Evolutionary conservation across 2,888 invertebrate species (phyloP).

Genomic region (Drosophila kambysellisi): DNA sequence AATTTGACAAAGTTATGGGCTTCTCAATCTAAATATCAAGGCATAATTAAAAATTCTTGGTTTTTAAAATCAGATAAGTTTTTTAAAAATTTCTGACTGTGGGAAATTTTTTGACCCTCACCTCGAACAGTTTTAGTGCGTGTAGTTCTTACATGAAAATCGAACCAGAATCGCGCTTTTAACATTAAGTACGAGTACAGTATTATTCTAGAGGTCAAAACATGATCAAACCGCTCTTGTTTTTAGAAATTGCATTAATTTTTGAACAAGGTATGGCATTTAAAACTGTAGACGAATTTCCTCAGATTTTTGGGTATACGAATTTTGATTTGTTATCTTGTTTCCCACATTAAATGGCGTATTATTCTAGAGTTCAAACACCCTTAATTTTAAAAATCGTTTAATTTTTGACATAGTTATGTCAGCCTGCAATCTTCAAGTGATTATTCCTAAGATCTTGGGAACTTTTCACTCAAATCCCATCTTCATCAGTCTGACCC

Average conservation of each 20-base stretch:
- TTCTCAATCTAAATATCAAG: neutral
- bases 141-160: neutral
- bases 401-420: neutral
- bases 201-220: no score
- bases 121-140: no score
- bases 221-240: no score
- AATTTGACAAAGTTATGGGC: neutral
- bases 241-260: no score
- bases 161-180: neutral
- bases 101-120: no score
- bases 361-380: neutral
- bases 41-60: neutral
- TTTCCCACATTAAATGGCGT: neutral
- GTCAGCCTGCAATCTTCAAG: neutral
- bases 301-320: rapidly evolving
- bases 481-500: neutral
- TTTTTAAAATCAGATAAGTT: neutral
- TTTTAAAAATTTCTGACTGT: neutral
- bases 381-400: neutral
- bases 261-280: no score
- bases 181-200: no score
- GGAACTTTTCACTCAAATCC: neutral
- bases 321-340: neutral
- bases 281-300: no score
- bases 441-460: neutral